Evolutionary conservation across 2,797 vertebrate species (phyloP).

Genomic region (Graptemys geographica): DNA sequence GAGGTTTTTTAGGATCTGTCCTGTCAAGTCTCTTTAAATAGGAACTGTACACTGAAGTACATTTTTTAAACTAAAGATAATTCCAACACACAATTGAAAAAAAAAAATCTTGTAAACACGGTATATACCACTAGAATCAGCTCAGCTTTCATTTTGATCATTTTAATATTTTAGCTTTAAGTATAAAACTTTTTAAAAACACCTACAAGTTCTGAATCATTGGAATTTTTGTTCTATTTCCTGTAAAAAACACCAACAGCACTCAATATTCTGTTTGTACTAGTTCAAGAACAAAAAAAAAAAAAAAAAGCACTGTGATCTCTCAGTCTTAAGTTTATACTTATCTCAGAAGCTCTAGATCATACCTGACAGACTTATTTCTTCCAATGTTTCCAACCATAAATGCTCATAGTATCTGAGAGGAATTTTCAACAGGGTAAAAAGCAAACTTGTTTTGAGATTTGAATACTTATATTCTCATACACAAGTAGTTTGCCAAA

Average conservation of each 20-base stretch:
- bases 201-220: constrained; percentile 79
- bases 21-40: background rate
- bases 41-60: background rate
- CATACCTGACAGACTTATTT: constrained; percentile 40
- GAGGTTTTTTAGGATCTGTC: background rate
- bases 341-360: constrained; percentile 65
- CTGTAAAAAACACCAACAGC: constrained; percentile 79
- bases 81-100: constrained; percentile 5
- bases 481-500: constrained; percentile 8
- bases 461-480: constrained; percentile 47
- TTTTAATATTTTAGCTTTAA: constrained; percentile 76
- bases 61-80: constrained; percentile 44
- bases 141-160: constrained; percentile 63
- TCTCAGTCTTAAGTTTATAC: constrained; percentile 46
- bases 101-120: constrained; percentile 31
- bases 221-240: constrained; percentile 82
- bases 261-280: constrained; percentile 56
- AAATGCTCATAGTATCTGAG: constrained; percentile 16
- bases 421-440: background rate
- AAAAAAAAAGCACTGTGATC: constrained; percentile 61
- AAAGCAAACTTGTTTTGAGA: constrained; percentile 8
- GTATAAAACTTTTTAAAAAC: constrained; percentile 64
- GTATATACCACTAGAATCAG: background rate
- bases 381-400: constrained; percentile 51
- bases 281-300: constrained; percentile 34